Conservation (phyloP, 2,113 vertebrate species). For the Regulus satrapa region DNA sequence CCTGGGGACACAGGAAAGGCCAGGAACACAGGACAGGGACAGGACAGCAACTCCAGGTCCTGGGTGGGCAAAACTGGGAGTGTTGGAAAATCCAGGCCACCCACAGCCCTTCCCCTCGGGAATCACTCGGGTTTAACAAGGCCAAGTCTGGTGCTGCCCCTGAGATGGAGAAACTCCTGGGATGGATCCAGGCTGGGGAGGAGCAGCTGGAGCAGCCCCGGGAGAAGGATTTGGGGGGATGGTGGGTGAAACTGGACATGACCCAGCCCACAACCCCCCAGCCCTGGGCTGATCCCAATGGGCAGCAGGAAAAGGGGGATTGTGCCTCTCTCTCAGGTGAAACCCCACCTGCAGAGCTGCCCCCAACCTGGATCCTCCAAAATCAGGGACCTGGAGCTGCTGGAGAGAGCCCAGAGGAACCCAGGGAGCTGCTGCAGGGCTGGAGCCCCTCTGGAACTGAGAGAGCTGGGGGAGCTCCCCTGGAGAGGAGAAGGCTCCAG, state of each 20-base stretch:
- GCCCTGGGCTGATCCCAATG: not conserved
- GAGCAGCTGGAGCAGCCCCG: not conserved
- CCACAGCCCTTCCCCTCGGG: fast-evolving
- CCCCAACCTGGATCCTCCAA: not conserved
- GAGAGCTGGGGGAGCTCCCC: no score
- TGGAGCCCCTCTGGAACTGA: not conserved
- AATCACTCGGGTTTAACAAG: not conserved
- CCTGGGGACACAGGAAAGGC: fast-evolving
- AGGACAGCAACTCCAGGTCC: not conserved
- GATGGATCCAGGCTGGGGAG: not conserved
- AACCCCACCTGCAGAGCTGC: not conserved
- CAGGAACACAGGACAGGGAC: not conserved
- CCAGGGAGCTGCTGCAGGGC: fast-evolving
- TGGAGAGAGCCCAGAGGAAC: fast-evolving
- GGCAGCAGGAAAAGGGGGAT: not conserved
- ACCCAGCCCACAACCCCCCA: not conserved
- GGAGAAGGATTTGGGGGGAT: not conserved
- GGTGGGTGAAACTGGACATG: not conserved
- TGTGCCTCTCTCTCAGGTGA: not conserved
- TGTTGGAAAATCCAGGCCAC: not conserved
- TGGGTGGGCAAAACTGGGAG: not conserved
- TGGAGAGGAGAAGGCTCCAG: no score
- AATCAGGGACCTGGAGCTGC: not conserved
- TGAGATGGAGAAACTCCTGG: not conserved
- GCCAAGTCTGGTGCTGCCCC: not conserved